Evolutionary conservation across 2,888 invertebrate species (phyloP).

Genomic region (Netelia fuscicornis): DNA sequence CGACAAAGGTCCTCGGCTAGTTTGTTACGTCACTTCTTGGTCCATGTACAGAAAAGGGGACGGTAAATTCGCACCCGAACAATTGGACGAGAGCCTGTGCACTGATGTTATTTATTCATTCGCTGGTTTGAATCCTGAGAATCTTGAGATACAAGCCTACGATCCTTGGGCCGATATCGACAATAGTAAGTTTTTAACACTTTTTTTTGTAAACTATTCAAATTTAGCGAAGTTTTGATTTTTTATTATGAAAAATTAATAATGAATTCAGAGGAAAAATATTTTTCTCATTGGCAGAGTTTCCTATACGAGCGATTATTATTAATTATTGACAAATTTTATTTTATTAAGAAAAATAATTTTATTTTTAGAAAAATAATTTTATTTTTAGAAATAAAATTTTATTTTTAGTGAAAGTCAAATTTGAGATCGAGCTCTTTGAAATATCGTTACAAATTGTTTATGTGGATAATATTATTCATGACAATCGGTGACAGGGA

Average conservation of each 20-base stretch:
- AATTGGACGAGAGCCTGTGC: conserved; percentile 92
- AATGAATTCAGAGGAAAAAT: background rate
- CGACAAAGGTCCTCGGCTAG: conserved; percentile 85
- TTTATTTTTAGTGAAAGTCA: too few species aligned
- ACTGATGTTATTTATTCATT: conserved; percentile 96
- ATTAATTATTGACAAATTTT: too few species aligned
- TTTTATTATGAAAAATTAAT: background rate
- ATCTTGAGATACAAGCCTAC: conserved; percentile 91
- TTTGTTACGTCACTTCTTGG: conserved; percentile 96
- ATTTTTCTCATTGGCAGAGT: too few species aligned
- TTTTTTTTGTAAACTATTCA: background rate
- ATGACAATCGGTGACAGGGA: too few species aligned
- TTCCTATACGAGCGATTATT: too few species aligned
- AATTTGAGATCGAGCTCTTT: too few species aligned
- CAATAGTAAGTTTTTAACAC: conserved; percentile 87
- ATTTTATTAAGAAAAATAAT: background rate
- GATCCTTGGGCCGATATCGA: conserved; percentile 96
- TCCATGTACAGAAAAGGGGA: conserved; percentile 93
- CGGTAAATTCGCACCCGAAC: conserved; percentile 94
- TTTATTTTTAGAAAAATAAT: background rate
- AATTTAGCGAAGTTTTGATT: background rate
- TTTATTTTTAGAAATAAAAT: too few species aligned
- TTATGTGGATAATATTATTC: too few species aligned
- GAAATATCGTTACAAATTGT: too few species aligned
- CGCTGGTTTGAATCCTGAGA: conserved; percentile 93